These are phyloP conservation scores for Eupleurogrammus muticus DNA, from an alignment of 2,797 vertebrate genomes.

Conservation along the genomic window DNA sequence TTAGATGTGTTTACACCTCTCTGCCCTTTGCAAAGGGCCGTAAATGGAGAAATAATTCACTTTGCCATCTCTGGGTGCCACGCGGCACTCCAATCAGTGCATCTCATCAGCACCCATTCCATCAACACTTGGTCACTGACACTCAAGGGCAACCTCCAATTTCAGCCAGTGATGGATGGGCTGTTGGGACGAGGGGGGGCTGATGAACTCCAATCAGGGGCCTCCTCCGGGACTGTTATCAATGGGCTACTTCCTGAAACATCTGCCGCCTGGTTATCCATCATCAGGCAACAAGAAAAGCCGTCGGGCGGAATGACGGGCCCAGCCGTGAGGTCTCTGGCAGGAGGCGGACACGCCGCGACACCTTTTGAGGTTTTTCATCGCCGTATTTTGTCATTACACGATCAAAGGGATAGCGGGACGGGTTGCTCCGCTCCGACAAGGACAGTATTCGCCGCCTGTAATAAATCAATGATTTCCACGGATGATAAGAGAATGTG, in stretches of 20 bases:
- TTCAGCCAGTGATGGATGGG: slow-evolving; percentile 69
- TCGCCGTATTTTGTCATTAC: slow-evolving; percentile 52
- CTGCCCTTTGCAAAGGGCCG: slow-evolving; percentile 1
- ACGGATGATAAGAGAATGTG: slow-evolving; percentile 28
- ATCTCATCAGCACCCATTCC: slow-evolving; percentile 65
- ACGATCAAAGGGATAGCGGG: slow-evolving; percentile 59
- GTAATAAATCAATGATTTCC: slow-evolving; percentile 62
- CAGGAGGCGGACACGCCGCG: slow-evolving; percentile 26
- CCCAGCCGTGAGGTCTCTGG: slow-evolving; percentile 29
- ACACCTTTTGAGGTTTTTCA: slow-evolving; percentile 58
- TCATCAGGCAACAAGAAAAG: slow-evolving; percentile 57
- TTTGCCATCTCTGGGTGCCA: slow-evolving; percentile 11
- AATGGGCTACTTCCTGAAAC: slow-evolving; percentile 76
- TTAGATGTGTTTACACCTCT: background rate
- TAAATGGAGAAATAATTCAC: slow-evolving; percentile 27
- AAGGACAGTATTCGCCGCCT: slow-evolving; percentile 45
- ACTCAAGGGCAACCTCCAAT: slow-evolving; percentile 62
- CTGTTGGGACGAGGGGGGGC: slow-evolving; percentile 35
- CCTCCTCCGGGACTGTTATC: slow-evolving; percentile 63
- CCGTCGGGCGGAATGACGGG: slow-evolving; percentile 33
- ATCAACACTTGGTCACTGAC: slow-evolving; percentile 63
- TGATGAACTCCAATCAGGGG: slow-evolving; percentile 57
- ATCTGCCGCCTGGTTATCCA: slow-evolving; percentile 74
- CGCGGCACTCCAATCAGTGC: slow-evolving; percentile 51
- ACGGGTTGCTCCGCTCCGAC: slow-evolving; percentile 24